Evolutionary conservation across 2,797 vertebrate genomes (phyloP).

Genomic region (Neomorphus geoffroyi): DNA sequence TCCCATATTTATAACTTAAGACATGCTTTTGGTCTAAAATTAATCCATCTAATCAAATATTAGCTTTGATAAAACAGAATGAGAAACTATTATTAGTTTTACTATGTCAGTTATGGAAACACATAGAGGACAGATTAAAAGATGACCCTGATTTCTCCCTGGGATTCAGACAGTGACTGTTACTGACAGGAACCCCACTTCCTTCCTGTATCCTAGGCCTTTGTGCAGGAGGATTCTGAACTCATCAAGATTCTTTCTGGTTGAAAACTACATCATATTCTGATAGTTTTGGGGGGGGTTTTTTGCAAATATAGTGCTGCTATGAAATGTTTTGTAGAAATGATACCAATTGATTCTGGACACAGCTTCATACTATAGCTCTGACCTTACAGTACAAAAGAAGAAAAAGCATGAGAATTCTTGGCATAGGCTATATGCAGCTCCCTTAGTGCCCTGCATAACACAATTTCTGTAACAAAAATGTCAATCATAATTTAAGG

Average conservation of each 20-base stretch:
- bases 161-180: not conserved
- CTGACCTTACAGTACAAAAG: not conserved
- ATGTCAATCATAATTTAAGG: not conserved
- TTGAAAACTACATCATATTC: not conserved
- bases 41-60: not conserved
- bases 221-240: not conserved
- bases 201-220: not conserved
- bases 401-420: not conserved
- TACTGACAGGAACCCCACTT: not conserved
- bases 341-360: not conserved
- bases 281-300: not conserved
- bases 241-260: not conserved
- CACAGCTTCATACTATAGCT: not conserved
- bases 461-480: not conserved
- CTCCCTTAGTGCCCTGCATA: not conserved
- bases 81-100: not conserved
- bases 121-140: not conserved
- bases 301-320: not conserved
- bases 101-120: not conserved
- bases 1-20: not conserved
- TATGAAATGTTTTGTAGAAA: not conserved
- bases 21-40: not conserved
- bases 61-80: not conserved
- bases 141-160: not conserved
- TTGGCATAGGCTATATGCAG: not conserved